phyloP scores from a whole-genome alignment of 2,113 vertebrate genomes.

The Erythrolamprus reginae region DNA sequence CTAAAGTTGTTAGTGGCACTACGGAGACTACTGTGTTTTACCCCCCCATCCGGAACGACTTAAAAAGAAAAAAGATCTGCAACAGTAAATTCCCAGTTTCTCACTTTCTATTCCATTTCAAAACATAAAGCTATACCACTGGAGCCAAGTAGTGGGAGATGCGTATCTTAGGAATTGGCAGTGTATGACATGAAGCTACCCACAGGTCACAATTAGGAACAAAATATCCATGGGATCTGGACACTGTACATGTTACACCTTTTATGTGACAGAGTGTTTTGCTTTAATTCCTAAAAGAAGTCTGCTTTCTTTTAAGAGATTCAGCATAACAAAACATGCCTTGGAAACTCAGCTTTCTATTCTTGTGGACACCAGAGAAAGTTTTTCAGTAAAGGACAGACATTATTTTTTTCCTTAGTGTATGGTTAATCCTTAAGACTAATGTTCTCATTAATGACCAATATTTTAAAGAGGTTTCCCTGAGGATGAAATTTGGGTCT shows the following conservation, averaged over 20 bases:
- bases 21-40: not conserved
- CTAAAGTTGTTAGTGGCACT: not conserved
- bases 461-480: not conserved
- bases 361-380: not conserved
- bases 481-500: not conserved
- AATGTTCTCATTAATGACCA: not conserved
- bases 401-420: not conserved
- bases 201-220: not conserved
- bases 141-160: not conserved
- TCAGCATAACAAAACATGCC: not conserved
- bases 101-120: not conserved
- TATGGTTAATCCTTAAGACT: not conserved
- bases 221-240: not conserved
- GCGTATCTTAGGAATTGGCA: not conserved
- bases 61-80: not conserved
- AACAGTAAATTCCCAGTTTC: not conserved
- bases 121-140: not conserved
- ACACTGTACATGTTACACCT: not conserved
- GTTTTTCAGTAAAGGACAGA: not conserved
- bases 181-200: not conserved
- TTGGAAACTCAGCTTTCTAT: not conserved
- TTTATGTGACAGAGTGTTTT: not conserved
- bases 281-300: not conserved
- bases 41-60: not conserved
- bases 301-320: not conserved